Evolutionary conservation across 2,888 invertebrate genomes (phyloP).

Genomic region (Pterostichus madidus): DNA sequence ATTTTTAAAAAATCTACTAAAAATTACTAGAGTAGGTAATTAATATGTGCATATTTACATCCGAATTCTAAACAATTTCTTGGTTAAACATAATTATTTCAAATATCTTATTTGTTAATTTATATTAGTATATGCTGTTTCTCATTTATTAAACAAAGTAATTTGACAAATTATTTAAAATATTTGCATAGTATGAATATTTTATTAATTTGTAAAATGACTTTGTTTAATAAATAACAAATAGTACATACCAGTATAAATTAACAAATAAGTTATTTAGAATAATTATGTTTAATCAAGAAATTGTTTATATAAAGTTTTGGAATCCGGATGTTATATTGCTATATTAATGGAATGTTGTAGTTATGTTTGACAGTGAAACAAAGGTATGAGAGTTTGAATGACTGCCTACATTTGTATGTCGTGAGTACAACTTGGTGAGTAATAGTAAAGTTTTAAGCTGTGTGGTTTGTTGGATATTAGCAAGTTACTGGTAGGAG

Average conservation of each 20-base stretch:
- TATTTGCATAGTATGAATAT: too few species aligned
- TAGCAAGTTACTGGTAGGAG: constrained; percentile 25
- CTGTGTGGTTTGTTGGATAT: constrained; percentile 39
- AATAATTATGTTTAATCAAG: neutral
- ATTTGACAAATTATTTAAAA: too few species aligned
- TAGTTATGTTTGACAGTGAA: constrained; percentile 9
- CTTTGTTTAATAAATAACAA: too few species aligned
- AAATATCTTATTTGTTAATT: neutral
- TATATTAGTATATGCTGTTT: too few species aligned
- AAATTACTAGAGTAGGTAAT: too few species aligned
- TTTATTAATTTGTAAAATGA: too few species aligned
- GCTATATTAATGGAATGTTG: constrained; percentile 8
- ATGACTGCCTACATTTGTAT: neutral
- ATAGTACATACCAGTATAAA: too few species aligned
- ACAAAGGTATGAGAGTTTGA: constrained; percentile 16
- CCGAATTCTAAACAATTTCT: neutral
- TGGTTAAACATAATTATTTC: neutral
- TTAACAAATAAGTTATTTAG: neutral
- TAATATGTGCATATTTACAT: too few species aligned
- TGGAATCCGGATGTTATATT: neutral
- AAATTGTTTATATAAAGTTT: neutral
- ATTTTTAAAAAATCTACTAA: too few species aligned
- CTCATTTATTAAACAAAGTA: too few species aligned
- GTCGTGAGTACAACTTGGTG: neutral
- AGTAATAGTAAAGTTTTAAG: constrained; percentile 43